A percentile compares a stretch with the other conserved stretches of the same genome.
Evolutionary conservation across 2,113 vertebrate species (phyloP).

Genomic region (Corythoichthys haematopterus): DNA sequence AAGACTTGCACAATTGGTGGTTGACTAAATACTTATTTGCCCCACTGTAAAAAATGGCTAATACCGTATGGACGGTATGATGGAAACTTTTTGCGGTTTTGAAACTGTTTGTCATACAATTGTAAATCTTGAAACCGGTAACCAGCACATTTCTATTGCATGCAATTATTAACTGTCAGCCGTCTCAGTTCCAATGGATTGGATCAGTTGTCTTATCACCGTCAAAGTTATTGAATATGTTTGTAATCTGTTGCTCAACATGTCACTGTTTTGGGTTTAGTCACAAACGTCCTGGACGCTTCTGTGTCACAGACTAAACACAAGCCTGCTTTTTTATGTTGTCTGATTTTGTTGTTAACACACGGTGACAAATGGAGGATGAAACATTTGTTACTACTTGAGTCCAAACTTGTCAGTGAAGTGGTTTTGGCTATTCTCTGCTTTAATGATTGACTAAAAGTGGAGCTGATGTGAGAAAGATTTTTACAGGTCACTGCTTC

Average conservation of each 20-base stretch:
- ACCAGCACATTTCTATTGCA: too few relatives aligned
- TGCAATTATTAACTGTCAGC: too few relatives aligned
- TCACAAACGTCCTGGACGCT: slow-evolving; percentile 32
- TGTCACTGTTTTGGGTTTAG: slow-evolving; percentile 13
- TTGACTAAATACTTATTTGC: too few relatives aligned
- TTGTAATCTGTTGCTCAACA: slow-evolving; percentile 16
- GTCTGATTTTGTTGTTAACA: not conserved
- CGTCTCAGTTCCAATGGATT: too few relatives aligned
- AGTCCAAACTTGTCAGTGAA: not conserved
- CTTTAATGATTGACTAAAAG: slow-evolving; percentile 52
- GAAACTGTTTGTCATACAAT: too few relatives aligned
- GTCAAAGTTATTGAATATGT: too few relatives aligned
- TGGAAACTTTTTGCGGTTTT: too few relatives aligned
- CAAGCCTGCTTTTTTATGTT: not conserved
- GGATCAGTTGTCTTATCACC: too few relatives aligned
- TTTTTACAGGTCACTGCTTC: slow-evolving; percentile 21
- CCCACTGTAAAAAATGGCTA: too few relatives aligned
- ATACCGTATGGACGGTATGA: too few relatives aligned
- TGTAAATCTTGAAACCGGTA: too few relatives aligned
- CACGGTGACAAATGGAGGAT: slow-evolving; percentile 8
- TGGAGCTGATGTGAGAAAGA: slow-evolving; percentile 11
- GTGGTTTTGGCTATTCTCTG: not conserved
- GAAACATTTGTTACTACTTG: not conserved
- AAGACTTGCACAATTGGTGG: too few relatives aligned
- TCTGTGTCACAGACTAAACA: slow-evolving; percentile 33